Evolutionary conservation across 64 coral and sea anemone species (phyloP).

Genomic region (Dendrophyllia cribrosa): DNA sequence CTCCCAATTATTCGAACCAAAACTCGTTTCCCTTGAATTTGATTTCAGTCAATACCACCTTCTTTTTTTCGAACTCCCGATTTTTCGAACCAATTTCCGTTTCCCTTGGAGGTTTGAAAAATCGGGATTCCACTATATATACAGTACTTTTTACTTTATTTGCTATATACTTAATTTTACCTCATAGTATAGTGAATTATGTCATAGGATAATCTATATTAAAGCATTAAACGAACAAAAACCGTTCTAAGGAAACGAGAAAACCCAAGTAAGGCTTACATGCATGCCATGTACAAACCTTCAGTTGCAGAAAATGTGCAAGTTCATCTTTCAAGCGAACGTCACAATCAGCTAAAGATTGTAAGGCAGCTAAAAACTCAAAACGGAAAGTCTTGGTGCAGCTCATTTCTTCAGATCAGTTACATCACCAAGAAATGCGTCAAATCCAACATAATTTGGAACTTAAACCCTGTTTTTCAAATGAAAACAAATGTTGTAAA

Average conservation of each 20-base stretch:
- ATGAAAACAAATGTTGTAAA: slow-evolving; percentile 19
- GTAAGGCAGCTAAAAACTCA: slow-evolving; percentile 21
- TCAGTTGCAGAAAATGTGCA: slow-evolving; percentile 23
- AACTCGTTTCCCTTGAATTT: too few relatives aligned
- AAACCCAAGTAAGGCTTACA: slow-evolving; percentile 19
- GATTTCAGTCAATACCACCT: too few relatives aligned
- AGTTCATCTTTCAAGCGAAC: slow-evolving; percentile 39
- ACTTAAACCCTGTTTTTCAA: not conserved
- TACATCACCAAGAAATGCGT: not conserved
- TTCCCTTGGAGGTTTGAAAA: too few relatives aligned
- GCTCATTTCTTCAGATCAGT: slow-evolving; percentile 22
- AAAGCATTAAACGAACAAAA: too few relatives aligned
- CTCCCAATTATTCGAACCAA: too few relatives aligned
- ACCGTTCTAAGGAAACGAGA: not conserved
- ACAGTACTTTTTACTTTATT: too few relatives aligned
- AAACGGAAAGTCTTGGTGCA: slow-evolving; percentile 37
- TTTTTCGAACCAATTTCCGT: too few relatives aligned
- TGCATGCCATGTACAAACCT: slow-evolving; percentile 26
- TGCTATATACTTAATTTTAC: too few relatives aligned
- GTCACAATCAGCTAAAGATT: slow-evolving; percentile 29
- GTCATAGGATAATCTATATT: too few relatives aligned
- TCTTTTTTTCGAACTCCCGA: too few relatives aligned
- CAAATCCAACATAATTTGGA: not conserved
- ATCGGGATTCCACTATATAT: too few relatives aligned
- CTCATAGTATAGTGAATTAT: too few relatives aligned